phyloP scores from a whole-genome alignment of 2,888 invertebrate genomes.

The Syritta pipiens region DNA sequence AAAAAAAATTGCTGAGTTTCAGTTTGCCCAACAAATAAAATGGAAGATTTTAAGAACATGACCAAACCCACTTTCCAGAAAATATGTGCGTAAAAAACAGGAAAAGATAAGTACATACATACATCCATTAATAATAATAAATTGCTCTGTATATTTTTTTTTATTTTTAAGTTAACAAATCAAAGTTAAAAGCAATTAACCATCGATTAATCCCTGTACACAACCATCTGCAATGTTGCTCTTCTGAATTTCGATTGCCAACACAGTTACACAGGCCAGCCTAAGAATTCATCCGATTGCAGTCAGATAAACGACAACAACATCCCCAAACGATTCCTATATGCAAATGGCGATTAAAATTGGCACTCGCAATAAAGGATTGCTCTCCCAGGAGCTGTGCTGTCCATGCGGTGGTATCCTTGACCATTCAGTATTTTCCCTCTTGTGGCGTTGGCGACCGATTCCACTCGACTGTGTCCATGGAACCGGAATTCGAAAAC shows the following conservation, averaged over 20 bases:
- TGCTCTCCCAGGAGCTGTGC: slow-evolving; percentile 32
- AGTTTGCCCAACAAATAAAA: too few relatives aligned
- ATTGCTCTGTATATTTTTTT: too few relatives aligned
- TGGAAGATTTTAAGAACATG: too few relatives aligned
- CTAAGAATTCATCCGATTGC: slow-evolving; percentile 53
- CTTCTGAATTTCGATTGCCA: slow-evolving; percentile 34
- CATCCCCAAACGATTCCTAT: slow-evolving; percentile 34
- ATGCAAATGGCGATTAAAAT: slow-evolving; percentile 68
- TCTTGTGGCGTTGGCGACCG: slow-evolving; percentile 22
- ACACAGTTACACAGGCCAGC: slow-evolving; percentile 21
- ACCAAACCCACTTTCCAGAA: too few relatives aligned
- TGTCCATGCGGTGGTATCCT: background rate
- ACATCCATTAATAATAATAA: too few relatives aligned
- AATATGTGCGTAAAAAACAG: too few relatives aligned
- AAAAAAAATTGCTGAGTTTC: too few relatives aligned
- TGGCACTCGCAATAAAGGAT: slow-evolving; percentile 65
- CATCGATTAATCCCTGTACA: slow-evolving; percentile 63
- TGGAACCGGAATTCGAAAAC: slow-evolving; percentile 66
- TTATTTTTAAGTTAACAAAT: slow-evolving; percentile 44
- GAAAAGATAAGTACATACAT: too few relatives aligned
- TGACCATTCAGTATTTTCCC: slow-evolving; percentile 36
- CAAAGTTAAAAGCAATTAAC: slow-evolving; percentile 62
- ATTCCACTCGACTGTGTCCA: slow-evolving; percentile 59
- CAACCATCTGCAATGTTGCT: slow-evolving; percentile 50
- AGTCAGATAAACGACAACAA: slow-evolving; percentile 55